Conservation (phyloP, 1,140 invertebrate species). For the Akabosia matsudoensis region DNA sequence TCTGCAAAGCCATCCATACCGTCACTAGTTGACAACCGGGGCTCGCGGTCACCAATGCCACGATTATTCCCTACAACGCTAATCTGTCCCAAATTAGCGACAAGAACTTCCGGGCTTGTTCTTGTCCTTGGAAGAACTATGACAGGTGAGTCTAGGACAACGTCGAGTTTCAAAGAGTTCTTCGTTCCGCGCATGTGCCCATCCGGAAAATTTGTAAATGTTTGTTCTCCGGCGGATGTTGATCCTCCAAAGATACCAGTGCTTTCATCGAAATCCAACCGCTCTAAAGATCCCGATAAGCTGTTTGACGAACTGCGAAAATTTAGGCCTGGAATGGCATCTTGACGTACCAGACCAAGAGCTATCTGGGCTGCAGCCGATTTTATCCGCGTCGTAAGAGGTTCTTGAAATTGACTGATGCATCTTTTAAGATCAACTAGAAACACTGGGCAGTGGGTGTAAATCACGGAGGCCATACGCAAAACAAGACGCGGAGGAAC, state of each 20-base stretch:
- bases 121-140: constrained; percentile 76
- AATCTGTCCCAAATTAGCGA: constrained; percentile 90
- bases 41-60: background rate
- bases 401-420: constrained; percentile 44
- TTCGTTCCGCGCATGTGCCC: background rate
- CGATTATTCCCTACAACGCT: constrained; percentile 56
- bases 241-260: background rate
- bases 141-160: constrained; percentile 84
- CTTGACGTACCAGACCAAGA: constrained; percentile 70
- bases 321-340: constrained; percentile 22
- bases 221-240: background rate
- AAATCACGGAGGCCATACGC: constrained; percentile 86
- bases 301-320: constrained; percentile 44
- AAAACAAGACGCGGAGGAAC: constrained; percentile 57
- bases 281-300: constrained; percentile 39
- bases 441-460: constrained; percentile 83
- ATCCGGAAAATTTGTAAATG: background rate
- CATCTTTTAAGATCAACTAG: constrained; percentile 67
- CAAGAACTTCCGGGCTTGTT: constrained; percentile 76
- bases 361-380: constrained; percentile 91
- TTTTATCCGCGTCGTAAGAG: constrained; percentile 52
- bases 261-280: constrained; percentile 28
- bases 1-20: background rate
- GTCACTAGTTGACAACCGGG: background rate
- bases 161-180: constrained; percentile 53